A percentile compares a stretch with the other conserved stretches of the same genome.
phyloP scores from a whole-genome alignment of 2,797 vertebrate genomes.

The Rhincodon typus region DNA sequence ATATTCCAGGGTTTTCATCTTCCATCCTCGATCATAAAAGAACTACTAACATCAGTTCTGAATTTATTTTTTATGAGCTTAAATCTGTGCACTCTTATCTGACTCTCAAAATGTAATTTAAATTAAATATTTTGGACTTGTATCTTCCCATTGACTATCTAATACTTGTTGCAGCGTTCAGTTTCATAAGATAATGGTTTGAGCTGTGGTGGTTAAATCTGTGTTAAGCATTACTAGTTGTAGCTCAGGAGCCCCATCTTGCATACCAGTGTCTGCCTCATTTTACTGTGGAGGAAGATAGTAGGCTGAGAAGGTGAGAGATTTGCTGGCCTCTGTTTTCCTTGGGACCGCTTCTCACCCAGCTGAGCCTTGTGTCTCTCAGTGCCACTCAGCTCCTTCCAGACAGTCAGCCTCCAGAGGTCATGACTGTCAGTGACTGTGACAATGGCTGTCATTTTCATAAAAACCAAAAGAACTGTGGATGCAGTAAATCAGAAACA shows the following conservation, averaged over 20 bases:
- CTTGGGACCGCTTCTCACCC: neutral
- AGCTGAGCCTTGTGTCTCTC: too few species aligned
- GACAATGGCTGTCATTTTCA: too few species aligned
- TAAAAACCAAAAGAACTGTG: too few species aligned
- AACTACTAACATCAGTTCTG: neutral
- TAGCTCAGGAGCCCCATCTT: neutral
- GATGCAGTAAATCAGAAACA: too few species aligned
- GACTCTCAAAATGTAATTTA: neutral
- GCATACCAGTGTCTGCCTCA: too few species aligned
- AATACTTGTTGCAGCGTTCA: too few species aligned
- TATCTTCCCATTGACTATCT: neutral
- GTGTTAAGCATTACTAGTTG: neutral
- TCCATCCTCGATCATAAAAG: neutral
- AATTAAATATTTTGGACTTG: neutral
- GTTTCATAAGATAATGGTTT: neutral
- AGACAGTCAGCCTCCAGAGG: too few species aligned
- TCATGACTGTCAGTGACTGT: too few species aligned
- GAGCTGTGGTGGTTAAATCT: neutral
- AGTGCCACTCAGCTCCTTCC: too few species aligned
- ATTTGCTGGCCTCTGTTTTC: neutral
- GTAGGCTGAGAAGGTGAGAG: too few species aligned
- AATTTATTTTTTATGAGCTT: neutral
- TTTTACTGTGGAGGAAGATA: too few species aligned
- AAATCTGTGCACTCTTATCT: neutral
- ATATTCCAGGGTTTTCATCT: neutral